These are phyloP conservation scores for Crotalus tigris DNA, from an alignment of 2,113 vertebrate genomes.

Conservation along the genomic window DNA sequence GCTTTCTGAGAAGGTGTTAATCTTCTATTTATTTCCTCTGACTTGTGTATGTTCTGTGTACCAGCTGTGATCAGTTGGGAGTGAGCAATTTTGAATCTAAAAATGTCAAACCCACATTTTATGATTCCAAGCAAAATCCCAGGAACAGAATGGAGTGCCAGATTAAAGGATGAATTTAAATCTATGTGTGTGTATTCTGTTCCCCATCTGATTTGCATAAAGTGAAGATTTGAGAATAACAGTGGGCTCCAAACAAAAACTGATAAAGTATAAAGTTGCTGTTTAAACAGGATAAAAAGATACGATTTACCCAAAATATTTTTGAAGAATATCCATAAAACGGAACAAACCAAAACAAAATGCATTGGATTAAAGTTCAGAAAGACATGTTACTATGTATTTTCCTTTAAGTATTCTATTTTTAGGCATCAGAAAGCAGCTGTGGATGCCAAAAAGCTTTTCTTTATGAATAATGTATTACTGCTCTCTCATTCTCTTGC, in stretches of 20 bases:
- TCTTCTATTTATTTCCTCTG: constrained; percentile 34
- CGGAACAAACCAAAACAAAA: constrained; percentile 11
- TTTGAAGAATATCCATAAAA: constrained; percentile 31
- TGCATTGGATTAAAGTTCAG: constrained; percentile 43
- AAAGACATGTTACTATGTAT: constrained; percentile 48
- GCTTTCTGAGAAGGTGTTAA: constrained; percentile 16
- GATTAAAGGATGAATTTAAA: constrained; percentile 52
- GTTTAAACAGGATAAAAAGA: constrained; percentile 7
- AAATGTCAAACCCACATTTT: constrained; percentile 21
- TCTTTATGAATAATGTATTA: constrained; percentile 71
- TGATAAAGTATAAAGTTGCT: constrained; percentile 43
- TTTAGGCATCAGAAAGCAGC: constrained; percentile 64
- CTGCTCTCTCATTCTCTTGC: constrained; percentile 37
- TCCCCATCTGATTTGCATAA: constrained; percentile 48
- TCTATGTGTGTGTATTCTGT: constrained; percentile 41
- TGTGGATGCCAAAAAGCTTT: constrained; percentile 56
- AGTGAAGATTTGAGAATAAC: constrained; percentile 36
- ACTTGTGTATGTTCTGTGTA: constrained; percentile 18
- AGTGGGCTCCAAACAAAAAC: constrained; percentile 44
- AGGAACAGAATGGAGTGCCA: neutral
- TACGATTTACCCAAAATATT: neutral
- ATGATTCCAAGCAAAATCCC: constrained; percentile 41
- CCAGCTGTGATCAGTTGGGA: neutral
- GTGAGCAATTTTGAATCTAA: constrained; percentile 25
- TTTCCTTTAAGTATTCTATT: constrained; percentile 60